Evolutionary conservation across 30 jellyfish, hydroid and myxozoan species (phyloP), one percentile per base, ranked within the genome.

Genomic region (Rhopilema esculentum): DNA sequence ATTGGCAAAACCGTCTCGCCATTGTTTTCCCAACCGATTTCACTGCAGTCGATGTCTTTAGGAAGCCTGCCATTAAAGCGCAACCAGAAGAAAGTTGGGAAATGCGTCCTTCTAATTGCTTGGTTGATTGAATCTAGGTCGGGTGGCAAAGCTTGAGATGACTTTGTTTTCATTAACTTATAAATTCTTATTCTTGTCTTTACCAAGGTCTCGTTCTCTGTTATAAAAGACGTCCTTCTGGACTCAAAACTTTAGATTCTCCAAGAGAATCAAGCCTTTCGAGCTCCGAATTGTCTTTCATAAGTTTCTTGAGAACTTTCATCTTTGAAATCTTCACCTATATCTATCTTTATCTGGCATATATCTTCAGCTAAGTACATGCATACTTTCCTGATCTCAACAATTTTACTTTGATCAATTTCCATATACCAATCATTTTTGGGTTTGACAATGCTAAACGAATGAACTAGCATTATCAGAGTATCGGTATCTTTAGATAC

Each of bases 41-140:
- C 23, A 8, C 48, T 57, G 33, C 31, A 23, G 23, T 25, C 69
- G 31, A 73, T 73, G 22, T 73, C 84, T 73, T 25, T 29, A 26
- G 48, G 48, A 16, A 23, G 63, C 48, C 27, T 49, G 9, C 29
- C 63, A 23, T 73, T 51, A 73, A 73, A 73, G 4, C 19, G 69
- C 51, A 73, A 29, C 88, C 92, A 80, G 79, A 51, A 53, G 66
- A 69, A 89, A n/a, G 91, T 87, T 61, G 79, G 92, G 61, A 16
- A 77, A 63, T 89, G 89, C 1, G 75, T 92, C 22, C 92, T 69
- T 75, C 68, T 72, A 79, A 89, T 89, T 24, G 66, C 97, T 67
- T 89, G 96, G 50, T 30, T 16, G 19, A 88, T 78, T 22, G 96
- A 79, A 79, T 88, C 92, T 26, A 64, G 91, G 69, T 86, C 96